phyloP scores from a whole-genome alignment of 2,888 invertebrate species.

The Pherbina coryleti region DNA sequence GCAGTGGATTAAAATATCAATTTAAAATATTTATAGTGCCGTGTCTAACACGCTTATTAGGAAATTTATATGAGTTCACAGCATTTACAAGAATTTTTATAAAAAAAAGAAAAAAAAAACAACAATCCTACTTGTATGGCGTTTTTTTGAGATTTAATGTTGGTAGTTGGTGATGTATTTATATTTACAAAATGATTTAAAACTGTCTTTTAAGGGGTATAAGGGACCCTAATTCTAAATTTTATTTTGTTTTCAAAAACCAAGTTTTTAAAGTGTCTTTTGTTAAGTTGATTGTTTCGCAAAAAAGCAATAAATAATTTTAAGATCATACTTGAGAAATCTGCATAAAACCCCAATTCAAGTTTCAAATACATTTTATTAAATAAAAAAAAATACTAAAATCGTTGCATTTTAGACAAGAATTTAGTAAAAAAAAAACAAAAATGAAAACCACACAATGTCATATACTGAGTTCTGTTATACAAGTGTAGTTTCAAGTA shows the following conservation, averaged over 20 bases:
- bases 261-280: not conserved
- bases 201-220: conserved; percentile 7
- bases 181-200: not conserved
- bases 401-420: not conserved
- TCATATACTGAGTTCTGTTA: conserved; percentile 24
- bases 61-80: not conserved
- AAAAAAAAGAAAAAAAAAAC: not conserved
- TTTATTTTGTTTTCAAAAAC: conserved; percentile 3
- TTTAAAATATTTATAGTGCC: conserved; percentile 3
- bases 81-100: conserved; percentile 7
- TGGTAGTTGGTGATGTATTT: not conserved
- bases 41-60: conserved; percentile 10
- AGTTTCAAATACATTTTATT: not conserved
- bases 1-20: not conserved
- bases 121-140: not conserved
- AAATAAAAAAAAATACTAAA: not conserved
- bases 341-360: not conserved
- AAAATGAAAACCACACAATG: conserved; percentile 4
- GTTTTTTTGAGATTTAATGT: conserved; percentile 2
- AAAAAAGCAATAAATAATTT: conserved; percentile 20
- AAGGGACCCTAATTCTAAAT: not conserved
- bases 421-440: not conserved
- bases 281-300: not conserved
- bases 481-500: not conserved
- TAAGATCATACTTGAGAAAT: conserved; percentile 19